Evolutionary conservation across 2,888 invertebrate species (phyloP), one percentile per base, ranked within the genome.

Genomic region (Nomada lathburiana): DNA sequence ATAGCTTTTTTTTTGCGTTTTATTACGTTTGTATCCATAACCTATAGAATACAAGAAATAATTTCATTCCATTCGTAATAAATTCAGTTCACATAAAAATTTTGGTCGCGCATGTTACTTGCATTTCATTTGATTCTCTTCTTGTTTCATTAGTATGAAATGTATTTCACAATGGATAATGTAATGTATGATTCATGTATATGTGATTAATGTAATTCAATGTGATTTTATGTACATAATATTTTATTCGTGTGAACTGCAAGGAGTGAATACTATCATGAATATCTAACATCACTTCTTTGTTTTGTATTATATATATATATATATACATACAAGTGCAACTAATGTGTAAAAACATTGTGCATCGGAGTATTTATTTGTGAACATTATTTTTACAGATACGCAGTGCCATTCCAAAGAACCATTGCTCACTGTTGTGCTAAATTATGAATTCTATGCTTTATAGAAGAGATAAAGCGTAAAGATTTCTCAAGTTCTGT

Each of bases 381-480:
- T 53, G 29, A 42, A 52, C 18, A 36, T 80, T 64, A n/a, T 80
- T 26, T 75, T 73, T 83, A 52, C 90, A 93, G 93, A 91, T 90
- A 89, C 68, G 76, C 89, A 90, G 92, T 92, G 92, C 90, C 91
- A 92, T 92, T 91, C 88, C 88, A 89, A 85, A 90, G 85, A 88
- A 90, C 81, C 82, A 84, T 92, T 91, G 91, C 91, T 92, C 90
- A 89, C 83, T 88, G 86, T 84, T 89, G 90, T 90, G 90, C 89
- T 89, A 90, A 92, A 89, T 73, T 87, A 72, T 84, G 82, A 86
- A 84, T 63, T 68, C 68, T 85, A 81, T 73, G 81, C 82, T 81
- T 86, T 80, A 82, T 76, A 71, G 26, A 85, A 81, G 85, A 76
- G 65, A 68, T 85, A 85, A 85, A 82, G 79, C 84, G 71, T 84